These are phyloP conservation scores for Enteromius thamalakanensis DNA, from an alignment of 2,797 vertebrate genomes.

Conservation along the genomic window DNA sequence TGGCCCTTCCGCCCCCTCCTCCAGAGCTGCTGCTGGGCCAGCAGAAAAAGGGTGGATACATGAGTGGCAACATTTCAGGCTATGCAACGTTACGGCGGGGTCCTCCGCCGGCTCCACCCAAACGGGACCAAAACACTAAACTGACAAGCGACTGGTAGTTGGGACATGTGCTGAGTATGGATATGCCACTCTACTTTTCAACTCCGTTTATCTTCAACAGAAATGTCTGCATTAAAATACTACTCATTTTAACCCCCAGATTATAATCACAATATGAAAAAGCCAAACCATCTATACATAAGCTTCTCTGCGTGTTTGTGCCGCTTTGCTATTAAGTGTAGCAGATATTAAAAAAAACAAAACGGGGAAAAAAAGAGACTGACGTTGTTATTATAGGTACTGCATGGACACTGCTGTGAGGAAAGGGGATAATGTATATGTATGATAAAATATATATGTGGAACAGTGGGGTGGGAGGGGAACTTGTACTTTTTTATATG, in stretches of 20 bases:
- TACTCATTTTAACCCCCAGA: conserved; percentile 67
- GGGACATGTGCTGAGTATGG: conserved; percentile 25
- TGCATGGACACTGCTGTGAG: conserved; percentile 69
- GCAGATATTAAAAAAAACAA: conserved; percentile 64
- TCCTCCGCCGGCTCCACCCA: conserved; percentile 91
- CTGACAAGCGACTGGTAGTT: conserved; percentile 91
- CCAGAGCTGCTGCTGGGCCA: conserved; percentile 91
- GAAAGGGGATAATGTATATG: conserved; percentile 56
- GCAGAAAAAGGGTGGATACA: conserved; percentile 81
- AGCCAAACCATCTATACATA: conserved; percentile 70
- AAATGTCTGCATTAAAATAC: conserved; percentile 52
- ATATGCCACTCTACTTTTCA: conserved; percentile 41
- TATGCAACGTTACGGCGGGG: conserved; percentile 97
- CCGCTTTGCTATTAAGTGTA: conserved; percentile 74
- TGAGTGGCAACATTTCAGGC: conserved; percentile 91
- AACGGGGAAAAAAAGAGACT: conserved; percentile 66
- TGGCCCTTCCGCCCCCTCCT: conserved; percentile 92
- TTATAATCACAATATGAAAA: conserved; percentile 69
- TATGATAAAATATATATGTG: conserved; percentile 67
- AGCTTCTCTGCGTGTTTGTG: conserved; percentile 77
- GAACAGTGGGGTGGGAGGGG: conserved; percentile 51
- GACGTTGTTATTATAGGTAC: conserved; percentile 72
- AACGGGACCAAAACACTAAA: conserved; percentile 98
- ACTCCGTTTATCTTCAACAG: conserved; percentile 37
- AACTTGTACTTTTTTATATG: conserved; percentile 78